These are phyloP conservation scores for Drosophila chauvacae DNA, from an alignment of 1,140 invertebrate species.

Conservation along the genomic window DNA sequence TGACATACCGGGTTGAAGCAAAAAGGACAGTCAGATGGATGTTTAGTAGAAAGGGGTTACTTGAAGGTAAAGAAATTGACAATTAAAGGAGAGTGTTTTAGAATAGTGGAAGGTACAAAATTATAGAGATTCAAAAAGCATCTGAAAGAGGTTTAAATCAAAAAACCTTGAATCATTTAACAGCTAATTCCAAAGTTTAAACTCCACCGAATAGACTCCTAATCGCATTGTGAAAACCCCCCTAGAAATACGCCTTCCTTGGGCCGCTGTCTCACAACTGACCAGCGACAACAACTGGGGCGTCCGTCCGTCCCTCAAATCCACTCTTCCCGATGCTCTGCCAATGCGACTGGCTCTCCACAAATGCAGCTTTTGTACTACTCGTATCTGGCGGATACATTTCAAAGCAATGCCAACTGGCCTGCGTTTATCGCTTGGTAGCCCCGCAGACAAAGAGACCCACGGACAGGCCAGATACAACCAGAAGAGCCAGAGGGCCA, in stretches of 20 bases:
- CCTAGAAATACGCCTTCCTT: not conserved
- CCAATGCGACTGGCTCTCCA: slow-evolving; percentile 34
- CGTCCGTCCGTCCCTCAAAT: not conserved
- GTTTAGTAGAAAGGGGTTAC: slow-evolving; percentile 15
- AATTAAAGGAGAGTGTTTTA: not conserved
- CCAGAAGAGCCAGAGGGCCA: slow-evolving; percentile 11
- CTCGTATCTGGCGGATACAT: slow-evolving; percentile 75
- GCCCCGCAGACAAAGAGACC: slow-evolving; percentile 47
- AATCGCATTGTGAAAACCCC: not conserved
- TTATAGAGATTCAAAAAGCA: not conserved
- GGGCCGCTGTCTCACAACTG: slow-evolving; percentile 19
- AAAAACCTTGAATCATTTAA: too few species aligned
- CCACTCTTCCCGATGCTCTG: not conserved
- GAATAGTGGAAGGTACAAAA: not conserved
- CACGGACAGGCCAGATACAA: slow-evolving; percentile 8
- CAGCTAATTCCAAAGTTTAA: not conserved
- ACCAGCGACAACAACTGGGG: slow-evolving; percentile 42
- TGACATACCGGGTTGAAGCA: slow-evolving; percentile 27
- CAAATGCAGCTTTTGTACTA: slow-evolving; percentile 56
- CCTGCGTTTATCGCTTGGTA: slow-evolving; percentile 73
- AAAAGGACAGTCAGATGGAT: not conserved
- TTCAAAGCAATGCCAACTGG: slow-evolving; percentile 77
- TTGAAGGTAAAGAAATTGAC: not conserved
- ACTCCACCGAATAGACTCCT: not conserved
- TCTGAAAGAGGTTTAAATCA: not conserved